Evolutionary conservation across 2,113 vertebrate species (phyloP).

Genomic region (Oxygymnocypris stewartii): DNA sequence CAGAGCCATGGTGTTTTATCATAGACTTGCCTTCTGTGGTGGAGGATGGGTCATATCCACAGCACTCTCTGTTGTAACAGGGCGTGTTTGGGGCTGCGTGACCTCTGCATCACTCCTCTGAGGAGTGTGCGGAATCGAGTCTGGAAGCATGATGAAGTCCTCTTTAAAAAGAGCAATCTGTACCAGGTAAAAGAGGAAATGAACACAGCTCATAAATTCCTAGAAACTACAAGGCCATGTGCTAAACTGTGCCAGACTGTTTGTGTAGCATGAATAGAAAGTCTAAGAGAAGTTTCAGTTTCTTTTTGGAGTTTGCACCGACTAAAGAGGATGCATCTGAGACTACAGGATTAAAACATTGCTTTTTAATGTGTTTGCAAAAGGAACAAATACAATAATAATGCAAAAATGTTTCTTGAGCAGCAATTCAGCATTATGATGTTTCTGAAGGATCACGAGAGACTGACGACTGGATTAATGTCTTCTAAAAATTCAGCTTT

Average conservation of each 20-base stretch:
- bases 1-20: constrained; percentile 1
- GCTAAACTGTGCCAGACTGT: not conserved
- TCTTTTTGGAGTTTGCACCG: not conserved
- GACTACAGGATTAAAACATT: not conserved
- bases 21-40: constrained; percentile 44
- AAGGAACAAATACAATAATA: not conserved
- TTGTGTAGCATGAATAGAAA: not conserved
- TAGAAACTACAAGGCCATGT: not conserved
- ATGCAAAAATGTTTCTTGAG: not conserved
- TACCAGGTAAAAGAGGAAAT: constrained; percentile 48
- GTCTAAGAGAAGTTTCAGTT: too few species aligned
- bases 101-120: constrained; percentile 58
- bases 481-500: not conserved
- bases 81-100: constrained; percentile 54
- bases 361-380: not conserved
- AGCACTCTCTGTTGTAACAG: constrained; percentile 53
- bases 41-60: constrained; percentile 27
- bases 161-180: constrained; percentile 85
- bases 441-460: not conserved
- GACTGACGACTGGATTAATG: not conserved
- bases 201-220: not conserved
- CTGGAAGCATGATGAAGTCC: constrained; percentile 79
- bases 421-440: not conserved
- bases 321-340: not conserved
- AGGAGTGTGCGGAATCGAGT: constrained; percentile 67